Conservation (phyloP, 2,797 vertebrate genomes). For the Forpus xanthops region DNA sequence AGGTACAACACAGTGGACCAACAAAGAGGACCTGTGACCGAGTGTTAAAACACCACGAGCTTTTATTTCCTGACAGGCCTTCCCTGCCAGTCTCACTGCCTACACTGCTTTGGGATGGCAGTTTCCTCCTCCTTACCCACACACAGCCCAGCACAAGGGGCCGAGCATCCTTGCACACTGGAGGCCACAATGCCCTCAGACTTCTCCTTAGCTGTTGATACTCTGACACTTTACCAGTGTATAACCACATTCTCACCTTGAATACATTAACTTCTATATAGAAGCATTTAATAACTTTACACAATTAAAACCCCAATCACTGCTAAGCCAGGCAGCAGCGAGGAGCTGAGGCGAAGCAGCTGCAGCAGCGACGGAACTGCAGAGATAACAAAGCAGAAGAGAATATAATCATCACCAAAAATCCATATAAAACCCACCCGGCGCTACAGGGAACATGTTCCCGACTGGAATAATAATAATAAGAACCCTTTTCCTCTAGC, state of each 20-base stretch:
- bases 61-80: neutral
- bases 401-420: neutral
- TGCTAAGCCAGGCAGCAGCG: neutral
- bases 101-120: neutral
- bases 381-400: neutral
- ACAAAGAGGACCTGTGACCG: neutral
- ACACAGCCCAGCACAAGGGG: accelerated
- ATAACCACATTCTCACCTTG: neutral
- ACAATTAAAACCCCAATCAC: neutral
- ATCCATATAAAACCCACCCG: neutral
- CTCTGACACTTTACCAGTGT: neutral
- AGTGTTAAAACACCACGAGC: neutral
- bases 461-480: constrained; percentile 51
- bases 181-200: neutral
- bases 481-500: constrained; percentile 24
- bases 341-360: neutral
- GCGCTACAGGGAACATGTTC: neutral
- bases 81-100: neutral
- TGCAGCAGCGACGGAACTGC: neutral
- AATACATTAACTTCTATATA: neutral
- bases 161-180: accelerated
- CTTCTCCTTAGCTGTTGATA: neutral
- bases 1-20: neutral
- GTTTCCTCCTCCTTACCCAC: neutral
- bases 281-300: neutral